Percentiles rank a stretch among this genome's conserved stretches.
These are phyloP conservation scores for Sminthurinus signatus DNA, from an alignment of 1,140 invertebrate species.

Conservation along the genomic window DNA sequence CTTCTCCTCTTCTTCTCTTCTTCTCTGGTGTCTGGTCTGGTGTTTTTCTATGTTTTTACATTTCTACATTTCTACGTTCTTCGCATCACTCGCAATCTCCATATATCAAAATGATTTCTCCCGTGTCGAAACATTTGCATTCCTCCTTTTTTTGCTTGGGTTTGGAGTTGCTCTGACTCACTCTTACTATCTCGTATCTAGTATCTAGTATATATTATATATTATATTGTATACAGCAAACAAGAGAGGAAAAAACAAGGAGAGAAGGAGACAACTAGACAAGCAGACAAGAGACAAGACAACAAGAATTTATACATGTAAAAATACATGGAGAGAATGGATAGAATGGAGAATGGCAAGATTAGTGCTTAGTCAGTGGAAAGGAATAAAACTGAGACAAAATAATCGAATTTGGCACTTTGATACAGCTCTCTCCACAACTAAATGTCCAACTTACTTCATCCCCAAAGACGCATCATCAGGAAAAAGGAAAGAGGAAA, in stretches of 20 bases:
- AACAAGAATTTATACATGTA: background rate
- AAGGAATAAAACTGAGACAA: constrained; percentile 37
- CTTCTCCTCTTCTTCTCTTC: too few relatives aligned
- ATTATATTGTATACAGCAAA: too few relatives aligned
- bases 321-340: background rate
- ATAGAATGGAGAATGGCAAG: constrained; percentile 16
- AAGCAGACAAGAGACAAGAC: constrained; percentile 6
- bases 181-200: too few relatives aligned
- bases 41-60: too few relatives aligned
- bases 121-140: constrained; percentile 39
- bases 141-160: constrained; percentile 24
- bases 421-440: constrained; percentile 24
- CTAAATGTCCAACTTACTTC: constrained; percentile 26
- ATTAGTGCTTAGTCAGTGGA: constrained; percentile 33
- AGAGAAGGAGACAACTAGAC: too few relatives aligned
- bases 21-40: too few relatives aligned
- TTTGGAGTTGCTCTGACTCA: too few relatives aligned
- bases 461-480: constrained; percentile 39
- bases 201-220: too few relatives aligned
- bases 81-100: constrained; percentile 40
- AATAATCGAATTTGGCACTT: constrained; percentile 41
- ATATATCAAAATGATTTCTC: constrained; percentile 40
- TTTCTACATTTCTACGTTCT: too few relatives aligned
- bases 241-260: too few relatives aligned
- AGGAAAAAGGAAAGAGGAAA: too few relatives aligned